phyloP scores from a whole-genome alignment of 2,113 vertebrate species.

The Sapajus apella region DNA sequence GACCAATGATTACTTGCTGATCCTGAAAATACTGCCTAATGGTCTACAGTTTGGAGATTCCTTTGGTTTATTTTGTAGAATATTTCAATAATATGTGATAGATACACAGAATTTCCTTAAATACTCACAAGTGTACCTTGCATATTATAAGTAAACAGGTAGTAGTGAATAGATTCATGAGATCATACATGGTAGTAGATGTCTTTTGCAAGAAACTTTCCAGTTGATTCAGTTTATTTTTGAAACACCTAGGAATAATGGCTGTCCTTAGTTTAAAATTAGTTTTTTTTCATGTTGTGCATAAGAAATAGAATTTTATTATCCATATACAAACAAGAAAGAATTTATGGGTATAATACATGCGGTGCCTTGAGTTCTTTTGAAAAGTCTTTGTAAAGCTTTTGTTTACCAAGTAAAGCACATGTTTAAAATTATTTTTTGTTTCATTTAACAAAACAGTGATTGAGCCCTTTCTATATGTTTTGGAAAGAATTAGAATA shows the following conservation, averaged over 20 bases:
- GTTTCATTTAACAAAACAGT: slow-evolving; percentile 14
- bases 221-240: slow-evolving; percentile 51
- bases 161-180: neutral
- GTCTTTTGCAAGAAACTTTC: neutral
- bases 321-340: slow-evolving; percentile 46
- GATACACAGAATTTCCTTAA: neutral
- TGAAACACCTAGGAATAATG: neutral
- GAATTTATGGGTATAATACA: slow-evolving; percentile 20
- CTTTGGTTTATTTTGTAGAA: neutral
- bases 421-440: neutral
- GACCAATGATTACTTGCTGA: neutral
- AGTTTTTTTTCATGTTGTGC: slow-evolving; percentile 29
- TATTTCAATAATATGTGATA: neutral
- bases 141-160: slow-evolving; percentile 17
- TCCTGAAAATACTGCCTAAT: neutral
- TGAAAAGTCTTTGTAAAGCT: slow-evolving; percentile 26
- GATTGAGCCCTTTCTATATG: neutral
- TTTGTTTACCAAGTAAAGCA: neutral
- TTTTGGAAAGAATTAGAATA: slow-evolving; percentile 21
- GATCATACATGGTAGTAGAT: slow-evolving; percentile 10
- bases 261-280: neutral
- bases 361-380: neutral
- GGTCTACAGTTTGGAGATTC: neutral
- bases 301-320: slow-evolving; percentile 35
- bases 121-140: neutral